A percentile compares a stretch with the other conserved stretches of the same genome.
Conservation (phyloP, 2,888 invertebrate genomes). For the Amblyteles armatorius region DNA sequence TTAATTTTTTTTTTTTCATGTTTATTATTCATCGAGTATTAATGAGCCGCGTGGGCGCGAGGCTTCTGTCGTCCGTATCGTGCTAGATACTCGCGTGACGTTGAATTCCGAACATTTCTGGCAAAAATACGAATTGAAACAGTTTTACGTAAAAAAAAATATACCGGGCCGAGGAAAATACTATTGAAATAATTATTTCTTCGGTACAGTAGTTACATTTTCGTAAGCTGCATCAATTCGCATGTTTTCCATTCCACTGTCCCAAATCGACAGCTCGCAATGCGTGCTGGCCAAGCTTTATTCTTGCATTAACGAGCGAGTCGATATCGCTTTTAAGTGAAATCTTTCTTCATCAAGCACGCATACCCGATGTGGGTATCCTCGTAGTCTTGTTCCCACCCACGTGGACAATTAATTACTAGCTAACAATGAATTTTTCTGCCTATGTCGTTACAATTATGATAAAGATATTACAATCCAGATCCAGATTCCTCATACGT, state of each 20-base stretch:
- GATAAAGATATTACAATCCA: conserved; percentile 70
- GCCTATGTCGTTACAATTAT: conserved; percentile 68
- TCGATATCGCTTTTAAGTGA: not conserved
- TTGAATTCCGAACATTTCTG: not conserved
- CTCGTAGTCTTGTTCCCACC: conserved; percentile 44
- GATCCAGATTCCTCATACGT: conserved; percentile 67
- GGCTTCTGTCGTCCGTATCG: not conserved
- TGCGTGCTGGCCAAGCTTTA: conserved; percentile 10
- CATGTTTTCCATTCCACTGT: not conserved
- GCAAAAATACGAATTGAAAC: not conserved
- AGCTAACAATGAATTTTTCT: conserved; percentile 74
- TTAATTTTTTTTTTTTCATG: conserved; percentile 41
- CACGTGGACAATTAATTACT: conserved; percentile 75
- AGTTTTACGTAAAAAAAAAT: not conserved
- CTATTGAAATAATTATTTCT: not conserved
- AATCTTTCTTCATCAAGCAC: conserved; percentile 15
- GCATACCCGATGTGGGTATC: conserved; percentile 38
- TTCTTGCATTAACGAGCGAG: not conserved
- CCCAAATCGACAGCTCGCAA: conserved; percentile 5
- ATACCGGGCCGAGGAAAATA: not conserved
- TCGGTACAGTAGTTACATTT: not conserved
- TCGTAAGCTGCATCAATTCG: not conserved
- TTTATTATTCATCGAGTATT: conserved; percentile 60
- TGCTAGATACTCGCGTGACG: conserved; percentile 1
- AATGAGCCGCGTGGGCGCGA: conserved; percentile 63